Evolutionary conservation across 2,113 vertebrate genomes (phyloP).

Genomic region (Taurulus bubalis): DNA sequence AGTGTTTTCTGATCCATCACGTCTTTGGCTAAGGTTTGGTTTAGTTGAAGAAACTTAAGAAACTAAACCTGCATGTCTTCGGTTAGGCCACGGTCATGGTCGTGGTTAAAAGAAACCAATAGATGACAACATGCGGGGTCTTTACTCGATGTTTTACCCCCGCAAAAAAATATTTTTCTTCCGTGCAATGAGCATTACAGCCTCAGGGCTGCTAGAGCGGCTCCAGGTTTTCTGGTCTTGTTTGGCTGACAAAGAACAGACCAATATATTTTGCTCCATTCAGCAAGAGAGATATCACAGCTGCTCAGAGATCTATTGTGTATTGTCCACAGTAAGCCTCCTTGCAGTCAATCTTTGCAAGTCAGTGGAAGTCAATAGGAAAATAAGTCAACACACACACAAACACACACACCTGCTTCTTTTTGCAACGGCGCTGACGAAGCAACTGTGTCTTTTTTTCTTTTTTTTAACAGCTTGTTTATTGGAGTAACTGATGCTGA

Average conservation of each 20-base stretch:
- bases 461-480: conserved; percentile 44
- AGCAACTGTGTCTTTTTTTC: not conserved
- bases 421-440: conserved; percentile 33
- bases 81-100: not conserved
- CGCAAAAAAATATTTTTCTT: not conserved
- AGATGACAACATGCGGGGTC: not conserved
- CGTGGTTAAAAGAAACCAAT: not conserved
- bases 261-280: conserved; percentile 5
- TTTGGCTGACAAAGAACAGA: conserved; percentile 11
- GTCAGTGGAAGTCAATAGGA: conserved; percentile 32
- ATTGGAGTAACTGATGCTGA: conserved; percentile 48
- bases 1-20: not conserved
- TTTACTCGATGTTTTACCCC: not conserved
- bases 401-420: conserved; percentile 28
- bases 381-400: conserved; percentile 24
- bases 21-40: not conserved
- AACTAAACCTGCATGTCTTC: not conserved
- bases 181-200: too few species aligned
- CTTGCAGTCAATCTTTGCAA: conserved; percentile 44
- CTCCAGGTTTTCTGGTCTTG: not conserved
- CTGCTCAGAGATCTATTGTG: conserved; percentile 28
- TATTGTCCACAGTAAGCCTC: conserved; percentile 22
- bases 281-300: conserved; percentile 23
- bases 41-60: not conserved
- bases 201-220: not conserved